These are phyloP conservation scores for Henicopernis longicauda DNA, from an alignment of 2,113 vertebrate genomes.

Conservation along the genomic window DNA sequence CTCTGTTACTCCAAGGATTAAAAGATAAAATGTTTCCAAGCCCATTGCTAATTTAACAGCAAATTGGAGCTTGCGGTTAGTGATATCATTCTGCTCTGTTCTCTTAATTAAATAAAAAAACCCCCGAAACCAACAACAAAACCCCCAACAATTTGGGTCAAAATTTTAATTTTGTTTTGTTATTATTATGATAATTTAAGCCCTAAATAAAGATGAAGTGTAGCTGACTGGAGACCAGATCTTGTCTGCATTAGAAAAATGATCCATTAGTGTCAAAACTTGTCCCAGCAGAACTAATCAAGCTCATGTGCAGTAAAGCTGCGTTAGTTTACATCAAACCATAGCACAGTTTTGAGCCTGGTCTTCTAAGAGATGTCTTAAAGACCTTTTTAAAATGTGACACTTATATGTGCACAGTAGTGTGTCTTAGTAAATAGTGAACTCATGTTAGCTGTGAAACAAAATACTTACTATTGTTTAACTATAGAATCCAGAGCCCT, in stretches of 20 bases:
- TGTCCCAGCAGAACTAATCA: neutral
- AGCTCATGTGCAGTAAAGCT: neutral
- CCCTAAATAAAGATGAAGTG: neutral
- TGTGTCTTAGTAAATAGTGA: neutral
- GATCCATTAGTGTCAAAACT: neutral
- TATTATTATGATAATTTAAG: neutral
- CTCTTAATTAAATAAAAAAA: neutral
- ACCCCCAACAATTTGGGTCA: neutral
- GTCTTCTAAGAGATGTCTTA: neutral
- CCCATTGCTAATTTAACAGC: neutral
- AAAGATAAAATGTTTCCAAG: neutral
- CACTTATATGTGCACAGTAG: neutral
- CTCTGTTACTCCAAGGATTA: neutral
- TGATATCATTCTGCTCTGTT: neutral
- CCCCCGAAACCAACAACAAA: neutral
- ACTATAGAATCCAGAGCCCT: neutral
- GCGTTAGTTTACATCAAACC: neutral
- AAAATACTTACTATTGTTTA: neutral
- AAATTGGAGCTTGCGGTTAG: neutral
- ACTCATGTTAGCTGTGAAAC: neutral
- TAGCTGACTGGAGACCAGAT: neutral
- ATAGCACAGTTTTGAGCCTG: neutral
- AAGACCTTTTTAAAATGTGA: neutral
- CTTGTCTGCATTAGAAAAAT: neutral
- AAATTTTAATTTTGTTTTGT: neutral